Evolutionary conservation across 2,888 invertebrate species (phyloP).

Genomic region (Smittia aterrima): DNA sequence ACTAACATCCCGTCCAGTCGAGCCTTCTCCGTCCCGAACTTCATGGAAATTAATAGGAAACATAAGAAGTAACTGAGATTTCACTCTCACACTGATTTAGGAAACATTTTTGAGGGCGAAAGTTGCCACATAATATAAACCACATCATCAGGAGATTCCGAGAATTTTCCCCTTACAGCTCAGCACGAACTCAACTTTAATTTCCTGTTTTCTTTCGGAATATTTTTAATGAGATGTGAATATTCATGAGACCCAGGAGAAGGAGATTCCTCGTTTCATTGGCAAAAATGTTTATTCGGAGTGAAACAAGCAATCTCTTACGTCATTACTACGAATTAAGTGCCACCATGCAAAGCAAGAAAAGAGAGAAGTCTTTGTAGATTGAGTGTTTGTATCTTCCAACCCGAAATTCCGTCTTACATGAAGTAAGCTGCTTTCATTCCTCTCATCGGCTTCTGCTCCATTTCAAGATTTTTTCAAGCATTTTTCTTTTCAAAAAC

Average conservation of each 20-base stretch:
- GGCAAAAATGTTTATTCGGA: slow-evolving; percentile 10
- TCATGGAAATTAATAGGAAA: too few relatives aligned
- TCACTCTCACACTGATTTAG: too few relatives aligned
- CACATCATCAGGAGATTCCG: too few relatives aligned
- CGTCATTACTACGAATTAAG: slow-evolving; percentile 24
- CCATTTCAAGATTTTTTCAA: background rate
- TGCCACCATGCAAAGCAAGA: slow-evolving; percentile 12
- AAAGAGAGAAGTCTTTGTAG: background rate
- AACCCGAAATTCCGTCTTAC: slow-evolving; percentile 35
- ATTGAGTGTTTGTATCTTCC: background rate
- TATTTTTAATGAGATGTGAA: slow-evolving; percentile 28
- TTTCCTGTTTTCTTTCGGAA: background rate
- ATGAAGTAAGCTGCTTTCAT: slow-evolving; percentile 14
- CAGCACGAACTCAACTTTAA: too few relatives aligned
- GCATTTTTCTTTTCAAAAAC: too few relatives aligned
- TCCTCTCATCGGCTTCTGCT: background rate
- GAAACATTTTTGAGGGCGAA: too few relatives aligned
- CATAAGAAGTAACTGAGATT: too few relatives aligned
- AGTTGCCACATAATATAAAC: background rate
- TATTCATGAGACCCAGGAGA: slow-evolving; percentile 24
- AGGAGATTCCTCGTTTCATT: background rate
- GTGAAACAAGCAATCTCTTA: background rate
- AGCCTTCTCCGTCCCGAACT: too few relatives aligned
- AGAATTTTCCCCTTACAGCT: too few relatives aligned
- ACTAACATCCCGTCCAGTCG: background rate